Percentiles rank a stretch among this genome's conserved stretches.
These are phyloP conservation scores for Helicoverpa assulta DNA, from an alignment of 2,888 invertebrate species.

Conservation along the genomic window DNA sequence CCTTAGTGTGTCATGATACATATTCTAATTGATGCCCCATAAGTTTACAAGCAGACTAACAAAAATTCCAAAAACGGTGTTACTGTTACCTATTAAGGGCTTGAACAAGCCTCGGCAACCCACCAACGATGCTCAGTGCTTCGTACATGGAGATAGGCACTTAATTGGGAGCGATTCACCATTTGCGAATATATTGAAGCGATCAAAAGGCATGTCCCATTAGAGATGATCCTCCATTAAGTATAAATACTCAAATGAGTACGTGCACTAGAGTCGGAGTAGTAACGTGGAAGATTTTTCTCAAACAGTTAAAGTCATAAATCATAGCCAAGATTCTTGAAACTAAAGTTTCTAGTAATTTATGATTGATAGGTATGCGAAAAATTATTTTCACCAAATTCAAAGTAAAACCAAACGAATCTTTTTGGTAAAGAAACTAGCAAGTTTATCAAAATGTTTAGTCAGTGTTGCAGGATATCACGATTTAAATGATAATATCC, in stretches of 20 bases:
- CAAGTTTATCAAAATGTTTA: constrained; percentile 5
- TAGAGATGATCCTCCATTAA: constrained; percentile 35
- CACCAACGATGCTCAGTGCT: constrained; percentile 49
- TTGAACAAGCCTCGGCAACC: constrained; percentile 53
- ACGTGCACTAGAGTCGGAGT: background rate
- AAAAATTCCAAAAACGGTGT: constrained; percentile 64
- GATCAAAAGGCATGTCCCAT: constrained; percentile 56
- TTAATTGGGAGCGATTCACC: constrained; percentile 64
- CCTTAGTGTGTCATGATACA: constrained; percentile 46
- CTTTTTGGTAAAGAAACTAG: no score
- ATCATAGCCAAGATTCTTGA: background rate
- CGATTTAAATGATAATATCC: constrained; percentile 44
- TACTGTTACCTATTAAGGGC: constrained; percentile 61
- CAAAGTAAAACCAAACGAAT: no score
- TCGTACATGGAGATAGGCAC: constrained; percentile 62
- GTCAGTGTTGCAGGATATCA: constrained; percentile 31
- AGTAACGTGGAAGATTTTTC: background rate
- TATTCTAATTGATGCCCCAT: constrained; percentile 45
- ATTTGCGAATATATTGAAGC: constrained; percentile 57
- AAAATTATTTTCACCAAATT: no score
- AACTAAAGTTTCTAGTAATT: no score
- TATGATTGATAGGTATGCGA: no score
- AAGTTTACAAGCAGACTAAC: constrained; percentile 54
- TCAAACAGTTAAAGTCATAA: background rate
- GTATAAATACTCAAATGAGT: constrained; percentile 3